Evolutionary conservation across 2,797 vertebrate genomes (phyloP).

Genomic region (Protosalanx chinensis): DNA sequence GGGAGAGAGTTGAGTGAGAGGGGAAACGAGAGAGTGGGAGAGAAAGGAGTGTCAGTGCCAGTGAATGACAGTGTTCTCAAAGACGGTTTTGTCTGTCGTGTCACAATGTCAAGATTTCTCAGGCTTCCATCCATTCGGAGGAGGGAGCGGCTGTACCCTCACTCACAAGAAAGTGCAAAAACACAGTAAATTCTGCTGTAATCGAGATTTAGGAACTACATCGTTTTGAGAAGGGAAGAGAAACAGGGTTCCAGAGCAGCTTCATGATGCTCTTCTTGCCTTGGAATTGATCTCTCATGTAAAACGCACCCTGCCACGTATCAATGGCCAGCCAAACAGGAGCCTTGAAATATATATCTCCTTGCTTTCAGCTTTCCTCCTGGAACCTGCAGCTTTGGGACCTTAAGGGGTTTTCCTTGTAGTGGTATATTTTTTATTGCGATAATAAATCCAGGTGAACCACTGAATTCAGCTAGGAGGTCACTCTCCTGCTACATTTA

Average conservation of each 20-base stretch:
- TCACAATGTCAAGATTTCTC: background rate
- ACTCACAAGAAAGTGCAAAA: background rate
- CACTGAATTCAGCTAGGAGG: background rate
- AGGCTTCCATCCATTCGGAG: background rate
- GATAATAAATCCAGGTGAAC: background rate
- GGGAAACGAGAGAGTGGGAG: background rate
- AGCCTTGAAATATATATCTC: background rate
- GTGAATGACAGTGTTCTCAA: background rate
- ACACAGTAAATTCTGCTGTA: too few species aligned
- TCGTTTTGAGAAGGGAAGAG: too few species aligned
- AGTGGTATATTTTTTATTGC: slow-evolving; percentile 8
- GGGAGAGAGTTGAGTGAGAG: background rate
- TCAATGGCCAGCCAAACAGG: background rate
- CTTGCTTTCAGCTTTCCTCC: background rate
- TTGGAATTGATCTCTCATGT: too few species aligned
- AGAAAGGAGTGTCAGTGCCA: background rate
- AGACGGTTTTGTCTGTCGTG: background rate
- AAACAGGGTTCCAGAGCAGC: too few species aligned
- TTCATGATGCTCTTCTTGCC: too few species aligned
- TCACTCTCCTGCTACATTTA: background rate
- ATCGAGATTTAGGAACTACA: too few species aligned
- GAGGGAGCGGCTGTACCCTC: background rate
- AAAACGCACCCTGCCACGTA: background rate
- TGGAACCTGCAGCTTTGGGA: background rate
- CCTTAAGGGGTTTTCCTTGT: slow-evolving; percentile 7